These are phyloP conservation scores for Sebastiscus tertius DNA, from an alignment of 2,797 vertebrate species.

Conservation along the genomic window DNA sequence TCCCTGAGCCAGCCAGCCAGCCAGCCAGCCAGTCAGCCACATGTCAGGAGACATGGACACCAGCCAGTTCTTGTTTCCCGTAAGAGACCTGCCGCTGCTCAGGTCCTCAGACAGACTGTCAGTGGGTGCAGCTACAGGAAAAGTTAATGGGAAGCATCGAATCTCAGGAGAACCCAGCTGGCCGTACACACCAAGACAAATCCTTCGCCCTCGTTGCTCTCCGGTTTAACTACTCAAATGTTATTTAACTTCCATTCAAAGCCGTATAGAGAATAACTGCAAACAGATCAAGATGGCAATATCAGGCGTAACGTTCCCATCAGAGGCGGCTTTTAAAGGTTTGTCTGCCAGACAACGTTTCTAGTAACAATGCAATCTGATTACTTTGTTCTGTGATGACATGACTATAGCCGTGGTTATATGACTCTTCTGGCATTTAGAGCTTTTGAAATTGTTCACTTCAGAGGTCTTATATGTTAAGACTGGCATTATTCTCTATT, in stretches of 20 bases:
- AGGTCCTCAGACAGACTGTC: conserved; percentile 30
- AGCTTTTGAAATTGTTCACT: neutral
- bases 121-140: conserved; percentile 24
- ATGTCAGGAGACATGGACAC: conserved; percentile 35
- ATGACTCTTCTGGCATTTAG: neutral
- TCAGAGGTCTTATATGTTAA: neutral
- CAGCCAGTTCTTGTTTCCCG: conserved; percentile 21
- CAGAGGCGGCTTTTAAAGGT: neutral
- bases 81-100: conserved; percentile 15
- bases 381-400: neutral
- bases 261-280: neutral
- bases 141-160: conserved; percentile 21
- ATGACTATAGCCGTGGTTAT: neutral
- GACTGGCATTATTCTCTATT: neutral
- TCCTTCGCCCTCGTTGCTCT: neutral
- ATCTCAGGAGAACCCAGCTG: conserved; percentile 13
- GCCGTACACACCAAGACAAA: conserved; percentile 17
- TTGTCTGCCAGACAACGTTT: neutral
- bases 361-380: no score
- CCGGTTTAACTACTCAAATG: conserved; percentile 1
- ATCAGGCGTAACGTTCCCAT: neutral
- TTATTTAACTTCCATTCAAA: conserved; percentile 17
- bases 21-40: neutral
- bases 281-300: conserved; percentile 11
- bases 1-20: conserved; percentile 28